Conservation (phyloP, 1,140 invertebrate species). For the Teleogryllus occipitalis region DNA sequence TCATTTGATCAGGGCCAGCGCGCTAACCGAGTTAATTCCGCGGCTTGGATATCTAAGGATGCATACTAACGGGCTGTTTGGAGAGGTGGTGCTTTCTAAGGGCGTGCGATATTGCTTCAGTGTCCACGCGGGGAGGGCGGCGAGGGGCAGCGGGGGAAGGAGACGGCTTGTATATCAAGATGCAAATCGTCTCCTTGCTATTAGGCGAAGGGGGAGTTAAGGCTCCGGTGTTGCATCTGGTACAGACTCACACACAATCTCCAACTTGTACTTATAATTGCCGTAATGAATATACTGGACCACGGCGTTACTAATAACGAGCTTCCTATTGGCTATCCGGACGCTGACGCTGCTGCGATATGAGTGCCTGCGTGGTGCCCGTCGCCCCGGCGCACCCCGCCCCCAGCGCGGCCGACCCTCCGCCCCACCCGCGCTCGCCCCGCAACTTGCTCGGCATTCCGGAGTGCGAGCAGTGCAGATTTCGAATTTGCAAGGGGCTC, state of each 20-base stretch:
- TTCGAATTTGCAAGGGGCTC: too few species aligned
- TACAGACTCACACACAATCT: neutral
- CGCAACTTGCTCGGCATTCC: too few species aligned
- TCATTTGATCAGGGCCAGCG: neutral
- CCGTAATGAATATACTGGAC: neutral
- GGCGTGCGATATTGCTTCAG: neutral
- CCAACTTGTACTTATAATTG: conserved; percentile 5
- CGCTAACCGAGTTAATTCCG: neutral
- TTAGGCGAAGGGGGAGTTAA: neutral
- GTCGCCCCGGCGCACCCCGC: too few species aligned
- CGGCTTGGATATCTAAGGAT: neutral
- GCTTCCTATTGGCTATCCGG: neutral
- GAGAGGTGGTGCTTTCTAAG: neutral
- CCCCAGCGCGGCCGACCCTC: too few species aligned
- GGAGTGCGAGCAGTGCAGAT: too few species aligned
- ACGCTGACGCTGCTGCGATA: neutral
- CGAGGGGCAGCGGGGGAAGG: neutral
- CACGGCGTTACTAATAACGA: neutral
- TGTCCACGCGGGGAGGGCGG: neutral
- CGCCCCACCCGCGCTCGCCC: too few species aligned
- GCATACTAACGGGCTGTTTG: neutral
- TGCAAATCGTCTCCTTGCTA: neutral
- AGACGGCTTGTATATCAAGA: neutral
- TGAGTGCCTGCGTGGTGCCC: neutral
- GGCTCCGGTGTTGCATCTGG: neutral